These are phyloP conservation scores for Ctenicera cuprea DNA, from an alignment of 2,888 invertebrate genomes.

Conservation along the genomic window DNA sequence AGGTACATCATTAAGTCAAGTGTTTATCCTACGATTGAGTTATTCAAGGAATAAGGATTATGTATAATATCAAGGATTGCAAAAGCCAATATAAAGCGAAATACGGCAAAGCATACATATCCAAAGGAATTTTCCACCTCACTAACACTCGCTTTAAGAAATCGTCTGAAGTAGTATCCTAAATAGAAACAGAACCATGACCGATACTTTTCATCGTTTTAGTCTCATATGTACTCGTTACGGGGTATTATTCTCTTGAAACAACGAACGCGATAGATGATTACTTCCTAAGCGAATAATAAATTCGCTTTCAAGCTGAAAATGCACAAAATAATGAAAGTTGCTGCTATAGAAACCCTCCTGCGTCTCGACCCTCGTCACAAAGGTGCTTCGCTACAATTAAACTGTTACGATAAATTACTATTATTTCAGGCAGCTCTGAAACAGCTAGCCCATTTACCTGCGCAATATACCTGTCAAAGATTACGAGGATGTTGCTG, in stretches of 20 bases:
- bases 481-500: constrained; percentile 20
- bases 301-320: constrained; percentile 26
- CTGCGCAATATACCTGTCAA: constrained; percentile 28
- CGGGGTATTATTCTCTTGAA: constrained; percentile 18
- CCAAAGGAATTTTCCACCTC: constrained; percentile 9
- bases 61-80: background rate
- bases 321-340: constrained; percentile 35
- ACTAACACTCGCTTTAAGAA: constrained; percentile 1
- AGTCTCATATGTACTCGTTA: constrained; percentile 14
- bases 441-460: constrained; percentile 30
- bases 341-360: constrained; percentile 14
- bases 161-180: constrained; percentile 10
- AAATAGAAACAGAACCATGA: constrained; percentile 16
- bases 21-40: background rate
- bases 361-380: constrained; percentile 34
- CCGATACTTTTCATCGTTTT: constrained; percentile 17
- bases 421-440: constrained; percentile 33
- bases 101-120: background rate
- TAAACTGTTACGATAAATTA: constrained; percentile 38
- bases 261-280: constrained; percentile 33
- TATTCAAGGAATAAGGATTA: background rate
- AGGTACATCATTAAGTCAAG: background rate
- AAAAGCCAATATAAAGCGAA: constrained; percentile 8
- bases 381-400: constrained; percentile 27
- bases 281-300: constrained; percentile 36